Evolutionary conservation across 2,888 invertebrate species (phyloP).

Genomic region (Hemithea aestivaria): DNA sequence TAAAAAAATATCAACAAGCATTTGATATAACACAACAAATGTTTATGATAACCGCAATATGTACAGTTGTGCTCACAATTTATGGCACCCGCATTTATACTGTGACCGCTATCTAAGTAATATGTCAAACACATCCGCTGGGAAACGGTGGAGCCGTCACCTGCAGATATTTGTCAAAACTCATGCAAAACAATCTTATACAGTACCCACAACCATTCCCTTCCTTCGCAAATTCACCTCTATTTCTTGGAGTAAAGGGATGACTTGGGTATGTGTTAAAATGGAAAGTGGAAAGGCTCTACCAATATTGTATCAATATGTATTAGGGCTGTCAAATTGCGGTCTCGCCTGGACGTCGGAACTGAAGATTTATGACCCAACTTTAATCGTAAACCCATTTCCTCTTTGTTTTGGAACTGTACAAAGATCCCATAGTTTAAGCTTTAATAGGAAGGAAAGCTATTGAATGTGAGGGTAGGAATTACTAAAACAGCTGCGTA

Average conservation of each 20-base stretch:
- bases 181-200: constrained; percentile 46
- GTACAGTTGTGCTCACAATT: constrained; percentile 31
- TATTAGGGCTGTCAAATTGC: constrained; percentile 61
- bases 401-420: constrained; percentile 31
- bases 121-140: constrained; percentile 71
- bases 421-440: constrained; percentile 30
- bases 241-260: constrained; percentile 23
- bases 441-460: constrained; percentile 8
- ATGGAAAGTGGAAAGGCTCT: constrained; percentile 13
- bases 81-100: constrained; percentile 47
- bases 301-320: constrained; percentile 64
- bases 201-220: constrained; percentile 22
- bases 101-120: constrained; percentile 65
- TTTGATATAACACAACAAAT: too few relatives aligned
- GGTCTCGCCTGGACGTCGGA: constrained; percentile 50
- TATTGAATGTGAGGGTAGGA: constrained; percentile 13
- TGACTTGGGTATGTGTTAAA: constrained; percentile 1
- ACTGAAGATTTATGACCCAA: constrained; percentile 61
- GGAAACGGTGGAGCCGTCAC: constrained; percentile 67
- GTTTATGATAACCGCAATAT: too few relatives aligned
- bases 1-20: too few relatives aligned
- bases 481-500: constrained; percentile 11
- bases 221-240: constrained; percentile 28
- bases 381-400: constrained; percentile 53
- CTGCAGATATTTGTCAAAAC: constrained; percentile 77